Evolutionary conservation across 23 tunicate genomes (phyloP).

Genomic region (Phallusia fumigata): DNA sequence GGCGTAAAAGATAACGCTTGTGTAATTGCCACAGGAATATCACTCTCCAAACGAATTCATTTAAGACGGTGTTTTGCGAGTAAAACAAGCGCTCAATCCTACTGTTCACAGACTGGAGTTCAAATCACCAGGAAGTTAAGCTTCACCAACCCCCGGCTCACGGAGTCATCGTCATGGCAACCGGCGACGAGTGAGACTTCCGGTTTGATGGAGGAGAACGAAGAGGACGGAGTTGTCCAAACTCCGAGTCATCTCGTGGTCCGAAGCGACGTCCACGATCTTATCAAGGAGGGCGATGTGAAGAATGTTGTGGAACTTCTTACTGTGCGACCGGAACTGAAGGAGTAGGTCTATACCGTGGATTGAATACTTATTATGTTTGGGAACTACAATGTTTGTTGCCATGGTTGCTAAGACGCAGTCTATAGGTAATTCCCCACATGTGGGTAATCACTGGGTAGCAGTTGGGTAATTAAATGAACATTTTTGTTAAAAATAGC

Average conservation of each 20-base stretch:
- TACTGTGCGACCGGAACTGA: slow-evolving; percentile 40
- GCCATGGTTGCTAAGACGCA: too few species aligned
- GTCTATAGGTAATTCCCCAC: background rate
- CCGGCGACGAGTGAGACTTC: background rate
- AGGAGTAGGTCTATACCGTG: slow-evolving; percentile 43
- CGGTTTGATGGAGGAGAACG: slow-evolving; percentile 11
- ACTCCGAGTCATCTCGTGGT: slow-evolving; percentile 27
- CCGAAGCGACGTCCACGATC: slow-evolving; percentile 55
- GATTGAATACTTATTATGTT: too few species aligned
- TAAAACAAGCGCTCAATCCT: too few species aligned
- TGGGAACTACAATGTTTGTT: too few species aligned
- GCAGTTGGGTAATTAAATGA: too few species aligned
- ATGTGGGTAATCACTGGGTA: too few species aligned
- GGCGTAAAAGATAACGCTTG: too few species aligned
- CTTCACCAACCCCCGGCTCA: slow-evolving; percentile 13
- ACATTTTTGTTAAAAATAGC: too few species aligned
- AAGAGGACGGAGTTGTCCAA: slow-evolving; percentile 40
- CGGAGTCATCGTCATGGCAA: slow-evolving; percentile 3
- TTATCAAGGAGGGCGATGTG: slow-evolving; percentile 54
- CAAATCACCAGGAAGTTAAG: slow-evolving; percentile 8
- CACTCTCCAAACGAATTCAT: too few species aligned
- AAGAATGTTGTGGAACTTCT: slow-evolving; percentile 61
- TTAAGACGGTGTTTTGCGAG: too few species aligned
- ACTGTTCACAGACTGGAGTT: slow-evolving; percentile 4
- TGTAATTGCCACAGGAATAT: too few species aligned